Percentiles rank a stretch among this genome's conserved stretches.
Evolutionary conservation across 1,140 invertebrate species (phyloP).

Genomic region (Maconellicoccus hirsutus): DNA sequence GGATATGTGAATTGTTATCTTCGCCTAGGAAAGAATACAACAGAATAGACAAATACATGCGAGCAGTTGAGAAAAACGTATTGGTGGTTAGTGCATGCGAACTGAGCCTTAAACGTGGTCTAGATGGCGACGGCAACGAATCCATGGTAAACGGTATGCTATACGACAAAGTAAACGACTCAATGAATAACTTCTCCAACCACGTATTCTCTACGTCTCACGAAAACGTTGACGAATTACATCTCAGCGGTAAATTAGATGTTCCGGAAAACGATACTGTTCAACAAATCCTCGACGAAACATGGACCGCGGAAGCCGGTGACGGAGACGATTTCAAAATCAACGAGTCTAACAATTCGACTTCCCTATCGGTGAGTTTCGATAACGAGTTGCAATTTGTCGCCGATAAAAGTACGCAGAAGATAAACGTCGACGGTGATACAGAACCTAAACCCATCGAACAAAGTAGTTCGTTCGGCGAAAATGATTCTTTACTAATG

Average conservation of each 20-base stretch:
- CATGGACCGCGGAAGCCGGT: not conserved
- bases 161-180: slow-evolving; percentile 13
- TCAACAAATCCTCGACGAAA: not conserved
- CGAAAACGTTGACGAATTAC: not conserved
- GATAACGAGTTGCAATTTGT: slow-evolving; percentile 1
- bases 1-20: slow-evolving; percentile 85
- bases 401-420: not conserved
- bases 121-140: not conserved
- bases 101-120: slow-evolving; percentile 33
- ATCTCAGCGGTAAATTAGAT: not conserved
- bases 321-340: not conserved
- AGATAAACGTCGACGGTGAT: not conserved
- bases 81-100: slow-evolving; percentile 90
- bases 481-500: not conserved
- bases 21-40: slow-evolving; percentile 88
- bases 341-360: not conserved
- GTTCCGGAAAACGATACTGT: not conserved
- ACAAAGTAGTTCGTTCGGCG: not conserved
- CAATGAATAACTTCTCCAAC: not conserved
- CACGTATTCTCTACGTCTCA: not conserved
- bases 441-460: not conserved
- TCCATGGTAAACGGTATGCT: slow-evolving; percentile 6
- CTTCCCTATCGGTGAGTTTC: not conserved
- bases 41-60: slow-evolving; percentile 89
- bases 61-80: slow-evolving; percentile 88